Evolutionary conservation across 1,140 invertebrate species (phyloP), one percentile per base, ranked within the genome.

Genomic region (Lanistes nyassanus): DNA sequence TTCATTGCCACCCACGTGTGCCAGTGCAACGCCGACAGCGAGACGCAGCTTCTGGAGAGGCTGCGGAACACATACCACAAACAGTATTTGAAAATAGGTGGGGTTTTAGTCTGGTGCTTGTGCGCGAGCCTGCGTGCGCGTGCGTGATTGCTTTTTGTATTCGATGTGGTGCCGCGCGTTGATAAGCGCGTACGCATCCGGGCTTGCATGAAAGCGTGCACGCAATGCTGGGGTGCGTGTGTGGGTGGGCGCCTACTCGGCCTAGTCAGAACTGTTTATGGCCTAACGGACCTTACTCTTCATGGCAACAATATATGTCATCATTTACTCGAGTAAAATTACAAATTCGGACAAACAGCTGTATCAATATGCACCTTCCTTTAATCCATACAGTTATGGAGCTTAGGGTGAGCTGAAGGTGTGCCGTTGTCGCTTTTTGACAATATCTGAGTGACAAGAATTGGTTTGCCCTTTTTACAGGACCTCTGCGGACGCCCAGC

Each of bases 1-100:
- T 77, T 76, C 53, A 65, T 82, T 23, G 77, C 81, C n/a, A 80
- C 81, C 4, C 81, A 80, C 76, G 74, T 75, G 34, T 82, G 80
- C 65, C 60, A 37, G 47, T 82, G 81, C 67, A 60, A 79, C 56
- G 71, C 79, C 4, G 62, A 77, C n/a, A 31, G 29, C 21, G 80
- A 74, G 2, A 80, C 80, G 79, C 23, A 75, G 26, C 77, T 75
- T 31, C 58, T 82, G 21, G 68, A 82, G 37, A 51, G 60, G 31
- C 37, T 82, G 7, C 80, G 74, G 64, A 39, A 80, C 16, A 64
- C 56, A 51, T 82, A 76, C 34, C 56, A 79, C 21, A 76, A 76
- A 60, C 5, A 58, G 5, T 5, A 21, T 7, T 23, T 58, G 19
- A 31, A 7, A 31, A 36, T 31, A 26, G 7, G 64, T 58, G 56